Conservation (phyloP, 2,113 vertebrate species). For the Notarius quadriscutis region DNA sequence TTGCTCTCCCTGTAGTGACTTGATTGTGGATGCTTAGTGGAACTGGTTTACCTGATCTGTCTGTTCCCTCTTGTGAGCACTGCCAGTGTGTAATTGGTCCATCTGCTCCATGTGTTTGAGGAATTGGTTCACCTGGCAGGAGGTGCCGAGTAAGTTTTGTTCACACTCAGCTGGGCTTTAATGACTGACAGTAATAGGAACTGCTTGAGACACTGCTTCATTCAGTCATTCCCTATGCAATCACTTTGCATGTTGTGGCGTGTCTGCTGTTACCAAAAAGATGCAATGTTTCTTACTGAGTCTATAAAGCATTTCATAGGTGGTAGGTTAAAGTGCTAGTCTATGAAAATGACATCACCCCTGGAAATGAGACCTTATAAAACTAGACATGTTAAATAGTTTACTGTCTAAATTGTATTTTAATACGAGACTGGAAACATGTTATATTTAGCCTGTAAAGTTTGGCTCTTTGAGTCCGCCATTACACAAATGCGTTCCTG, state of each 20-base stretch:
- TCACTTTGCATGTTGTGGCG: not conserved
- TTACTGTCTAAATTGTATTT: too few relatives aligned
- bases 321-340: too few relatives aligned
- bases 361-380: too few relatives aligned
- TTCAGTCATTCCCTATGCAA: constrained; percentile 36
- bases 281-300: not conserved
- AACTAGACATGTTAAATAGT: too few relatives aligned
- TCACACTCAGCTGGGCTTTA: constrained; percentile 40
- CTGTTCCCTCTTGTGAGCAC: constrained; percentile 47
- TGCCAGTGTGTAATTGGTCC: constrained; percentile 54
- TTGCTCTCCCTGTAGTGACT: constrained; percentile 37
- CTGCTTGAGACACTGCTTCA: constrained; percentile 34
- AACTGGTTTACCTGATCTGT: constrained; percentile 51
- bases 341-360: too few relatives aligned
- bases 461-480: too few relatives aligned
- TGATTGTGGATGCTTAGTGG: constrained; percentile 36
- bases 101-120: constrained; percentile 52
- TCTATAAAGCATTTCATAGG: constrained; percentile 5
- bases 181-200: constrained; percentile 52
- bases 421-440: too few relatives aligned
- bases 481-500: too few relatives aligned
- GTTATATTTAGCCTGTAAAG: too few relatives aligned
- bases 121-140: constrained; percentile 53
- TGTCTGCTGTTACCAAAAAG: not conserved
- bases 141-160: constrained; percentile 46